Base-by-base conservation (phyloP, 2,888 invertebrate genomes). In the Drosophila putrida region DNA sequence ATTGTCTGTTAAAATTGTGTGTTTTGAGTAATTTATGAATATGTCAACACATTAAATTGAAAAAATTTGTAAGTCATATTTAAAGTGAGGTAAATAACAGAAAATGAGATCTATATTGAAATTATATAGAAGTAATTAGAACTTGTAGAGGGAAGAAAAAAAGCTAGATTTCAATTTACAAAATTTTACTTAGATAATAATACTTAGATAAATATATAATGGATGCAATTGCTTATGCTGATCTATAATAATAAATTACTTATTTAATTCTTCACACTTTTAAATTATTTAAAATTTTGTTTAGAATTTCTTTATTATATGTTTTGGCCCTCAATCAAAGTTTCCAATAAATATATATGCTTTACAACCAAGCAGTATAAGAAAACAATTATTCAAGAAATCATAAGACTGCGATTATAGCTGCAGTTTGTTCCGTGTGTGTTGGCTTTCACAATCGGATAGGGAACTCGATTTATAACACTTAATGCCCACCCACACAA, bases 401-500 rank as follows among this genome's bases (percentile, higher is more conserved):
- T 54, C 4, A 41, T 5, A 6, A 25, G 13, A 28, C 13, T 27
- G n/a, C n/a, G n/a, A 15, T 9, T 28, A 39, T 15, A 35, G n/a
- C 25, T 58, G 11, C 10, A 25, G 28, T 20, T n/a, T 20, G 9
- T 25, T 20, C 20, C 20, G 20, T 4, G 33, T 39, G 27, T 43
- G 27, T 20, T 36, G 43, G 68, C 67, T 75, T 75, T 75, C 71
- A 71, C 75, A 73, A 47, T 49, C 35, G 43, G 44, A 55, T 70
- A 66, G 53, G 67, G 46, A 68, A 49, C 63, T 27, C 60, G 76
- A 53, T 46, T 71, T 46, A 15, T 47, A 44, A 44, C 50, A 60
- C 59, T 59, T 28, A 47, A 39, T 28, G 33, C 41, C 70, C 74
- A 65, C 77, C 71, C 77, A 66, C 76, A 50, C 76, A 27, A 61